Evolutionary conservation across 2,797 vertebrate genomes (phyloP), one percentile per base, ranked within the genome.

Genomic region (Lophius americanus): DNA sequence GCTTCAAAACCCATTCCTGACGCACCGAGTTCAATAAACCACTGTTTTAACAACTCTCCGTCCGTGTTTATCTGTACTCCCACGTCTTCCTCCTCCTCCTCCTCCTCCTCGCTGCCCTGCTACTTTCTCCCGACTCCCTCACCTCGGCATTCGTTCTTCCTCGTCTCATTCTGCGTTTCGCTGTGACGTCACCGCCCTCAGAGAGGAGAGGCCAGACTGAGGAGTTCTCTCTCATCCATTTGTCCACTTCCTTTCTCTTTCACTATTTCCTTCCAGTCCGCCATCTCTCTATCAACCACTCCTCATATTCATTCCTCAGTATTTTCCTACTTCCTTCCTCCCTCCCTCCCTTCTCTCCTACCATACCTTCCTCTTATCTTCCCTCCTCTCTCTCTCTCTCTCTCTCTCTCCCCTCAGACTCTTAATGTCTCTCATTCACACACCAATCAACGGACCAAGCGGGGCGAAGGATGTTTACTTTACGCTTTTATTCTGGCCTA

Each of bases 401-500:
- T 12, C 50, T 37, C 51, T 37, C 14, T 2, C 4, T 23, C 23
- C 23, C 43, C 38, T 63, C 49, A 64, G 54, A 54, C 44, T 48
- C 43, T 67, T 52, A 9, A 13, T 69, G 49, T 76, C 70, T 76
- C 71, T 68, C 43, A 0, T 57, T 66, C 49, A 49, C 53, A 37
- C 58, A 49, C 47, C 55, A 76, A 69, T 67, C 64, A 68, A 10
- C 68, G 41, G 62, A 57, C 60, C 36, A 8, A 68, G 53, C 41
- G 38, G 1, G 43, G 51, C 68, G 23, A 33, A 85, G 89, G 89
- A 91, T 93, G 93, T 94, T 93, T 94, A 92, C 83, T 85, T 79
- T 52, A 67, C 58, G 68, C 73, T 76, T 92, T 90, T 88, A 91
- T 91, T 88, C 43, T 32, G 51, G 69, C 65, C 73, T 92, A 93